Percentiles rank a stretch among this genome's conserved stretches.
Conservation (phyloP, 2,113 vertebrate genomes). For the Anhinga rufa region DNA sequence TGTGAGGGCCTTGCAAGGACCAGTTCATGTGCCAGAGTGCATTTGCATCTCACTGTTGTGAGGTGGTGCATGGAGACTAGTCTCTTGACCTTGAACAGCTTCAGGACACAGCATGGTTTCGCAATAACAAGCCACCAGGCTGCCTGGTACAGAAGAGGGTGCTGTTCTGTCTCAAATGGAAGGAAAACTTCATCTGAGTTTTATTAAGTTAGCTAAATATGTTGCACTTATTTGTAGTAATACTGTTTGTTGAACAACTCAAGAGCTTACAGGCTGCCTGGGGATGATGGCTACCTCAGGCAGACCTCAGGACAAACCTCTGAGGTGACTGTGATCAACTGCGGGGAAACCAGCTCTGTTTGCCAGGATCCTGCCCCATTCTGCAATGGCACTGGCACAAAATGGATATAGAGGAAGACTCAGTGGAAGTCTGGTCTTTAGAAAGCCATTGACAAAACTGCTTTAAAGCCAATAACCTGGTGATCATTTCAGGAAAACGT, state of each 20-base stretch:
- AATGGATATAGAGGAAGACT: not conserved
- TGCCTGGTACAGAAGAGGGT: not conserved
- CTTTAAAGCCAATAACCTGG: not conserved
- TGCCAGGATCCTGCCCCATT: not conserved
- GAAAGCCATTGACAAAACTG: not conserved
- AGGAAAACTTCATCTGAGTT: not conserved
- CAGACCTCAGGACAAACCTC: not conserved
- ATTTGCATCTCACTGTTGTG: not conserved
- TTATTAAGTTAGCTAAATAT: not conserved
- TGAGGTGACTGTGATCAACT: not conserved
- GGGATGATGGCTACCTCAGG: too few relatives aligned
- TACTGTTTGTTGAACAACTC: not conserved
- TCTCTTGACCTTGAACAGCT: not conserved
- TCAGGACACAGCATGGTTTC: not conserved
- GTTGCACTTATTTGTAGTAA: not conserved
- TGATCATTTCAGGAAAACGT: not conserved
- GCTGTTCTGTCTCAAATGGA: not conserved
- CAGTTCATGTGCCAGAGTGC: not conserved
- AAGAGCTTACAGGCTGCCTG: not conserved
- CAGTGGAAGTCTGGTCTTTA: not conserved
- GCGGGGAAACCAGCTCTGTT: not conserved
- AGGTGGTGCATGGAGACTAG: rapidly evolving
- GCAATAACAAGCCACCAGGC: not conserved
- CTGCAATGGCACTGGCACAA: not conserved
- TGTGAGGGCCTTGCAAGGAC: not conserved